Percentiles rank a stretch among this genome's conserved stretches.
Conservation (phyloP, 2,888 invertebrate genomes). For the Aphidoletes aphidimyza region DNA sequence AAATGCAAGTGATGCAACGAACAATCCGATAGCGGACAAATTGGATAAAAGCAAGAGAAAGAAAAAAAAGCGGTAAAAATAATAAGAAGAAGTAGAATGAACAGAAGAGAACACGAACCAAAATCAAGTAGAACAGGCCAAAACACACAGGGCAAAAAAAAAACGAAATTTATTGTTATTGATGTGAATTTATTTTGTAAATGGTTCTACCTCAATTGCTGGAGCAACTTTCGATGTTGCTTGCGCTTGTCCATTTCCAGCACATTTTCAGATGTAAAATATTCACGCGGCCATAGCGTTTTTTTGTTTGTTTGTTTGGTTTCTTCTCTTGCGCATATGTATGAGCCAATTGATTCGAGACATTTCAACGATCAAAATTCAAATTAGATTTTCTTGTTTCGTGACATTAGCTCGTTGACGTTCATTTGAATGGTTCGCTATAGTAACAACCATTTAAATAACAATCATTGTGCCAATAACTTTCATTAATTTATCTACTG, state of each 20-base stretch:
- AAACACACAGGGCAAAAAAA: background rate
- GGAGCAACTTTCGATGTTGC: background rate
- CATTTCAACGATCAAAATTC: conserved; percentile 41
- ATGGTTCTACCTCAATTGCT: conserved; percentile 40
- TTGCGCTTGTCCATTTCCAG: background rate
- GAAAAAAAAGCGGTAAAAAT: background rate
- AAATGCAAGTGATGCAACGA: conserved; percentile 33
- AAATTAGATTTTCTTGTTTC: conserved; percentile 44
- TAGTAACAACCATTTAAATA: conserved; percentile 6
- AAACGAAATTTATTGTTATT: conserved; percentile 47
- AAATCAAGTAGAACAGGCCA: background rate
- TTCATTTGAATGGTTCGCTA: background rate
- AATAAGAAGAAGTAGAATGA: background rate
- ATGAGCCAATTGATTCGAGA: too few species aligned
- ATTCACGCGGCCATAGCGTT: background rate
- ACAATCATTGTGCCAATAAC: background rate
- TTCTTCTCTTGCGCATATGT: background rate
- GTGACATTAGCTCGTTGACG: background rate
- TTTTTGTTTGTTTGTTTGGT: background rate
- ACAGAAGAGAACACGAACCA: background rate
- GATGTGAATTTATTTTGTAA: conserved; percentile 52
- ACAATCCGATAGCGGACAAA: background rate
- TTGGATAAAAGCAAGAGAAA: background rate
- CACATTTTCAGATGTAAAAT: background rate
- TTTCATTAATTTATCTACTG: conserved; percentile 19